These are phyloP conservation scores for Lepus oiostolus DNA, from an alignment of 2,797 vertebrate species.

Conservation along the genomic window DNA sequence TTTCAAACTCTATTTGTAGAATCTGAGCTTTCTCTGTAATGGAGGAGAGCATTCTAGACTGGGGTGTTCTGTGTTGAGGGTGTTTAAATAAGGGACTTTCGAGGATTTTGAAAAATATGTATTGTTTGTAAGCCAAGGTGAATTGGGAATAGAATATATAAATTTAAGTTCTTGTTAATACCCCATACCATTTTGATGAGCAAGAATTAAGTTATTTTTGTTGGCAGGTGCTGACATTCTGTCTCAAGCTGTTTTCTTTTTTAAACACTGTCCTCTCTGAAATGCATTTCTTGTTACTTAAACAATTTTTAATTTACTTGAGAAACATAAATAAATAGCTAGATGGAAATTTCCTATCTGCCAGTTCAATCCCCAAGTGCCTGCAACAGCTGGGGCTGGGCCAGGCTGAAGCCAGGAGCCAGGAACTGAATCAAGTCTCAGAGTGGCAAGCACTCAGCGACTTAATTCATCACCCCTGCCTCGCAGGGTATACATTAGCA, in stretches of 20 bases:
- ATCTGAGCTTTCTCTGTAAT: slow-evolving; percentile 29
- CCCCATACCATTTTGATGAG: slow-evolving; percentile 39
- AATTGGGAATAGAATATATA: slow-evolving; percentile 60
- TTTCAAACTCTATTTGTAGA: slow-evolving; percentile 30
- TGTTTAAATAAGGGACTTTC: slow-evolving; percentile 55
- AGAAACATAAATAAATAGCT: no score
- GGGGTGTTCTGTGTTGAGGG: slow-evolving; percentile 20
- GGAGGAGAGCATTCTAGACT: background rate
- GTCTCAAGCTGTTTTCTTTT: background rate
- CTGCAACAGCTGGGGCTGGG: no score
- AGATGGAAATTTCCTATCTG: no score
- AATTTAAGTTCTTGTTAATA: slow-evolving; percentile 69
- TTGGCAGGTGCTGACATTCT: slow-evolving; percentile 62
- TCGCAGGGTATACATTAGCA: no score
- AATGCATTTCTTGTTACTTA: no score
- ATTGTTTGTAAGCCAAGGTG: slow-evolving; percentile 29
- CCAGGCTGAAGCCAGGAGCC: no score
- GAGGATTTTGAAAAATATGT: slow-evolving; percentile 12
- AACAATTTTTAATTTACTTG: no score
- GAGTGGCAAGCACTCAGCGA: no score
- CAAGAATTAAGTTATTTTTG: slow-evolving; percentile 65
- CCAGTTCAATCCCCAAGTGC: no score
- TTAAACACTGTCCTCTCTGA: no score
- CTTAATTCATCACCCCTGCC: no score
- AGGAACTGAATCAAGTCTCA: no score